Evolutionary conservation across 2,888 invertebrate species (phyloP).

Genomic region (Amphipoea lucens): DNA sequence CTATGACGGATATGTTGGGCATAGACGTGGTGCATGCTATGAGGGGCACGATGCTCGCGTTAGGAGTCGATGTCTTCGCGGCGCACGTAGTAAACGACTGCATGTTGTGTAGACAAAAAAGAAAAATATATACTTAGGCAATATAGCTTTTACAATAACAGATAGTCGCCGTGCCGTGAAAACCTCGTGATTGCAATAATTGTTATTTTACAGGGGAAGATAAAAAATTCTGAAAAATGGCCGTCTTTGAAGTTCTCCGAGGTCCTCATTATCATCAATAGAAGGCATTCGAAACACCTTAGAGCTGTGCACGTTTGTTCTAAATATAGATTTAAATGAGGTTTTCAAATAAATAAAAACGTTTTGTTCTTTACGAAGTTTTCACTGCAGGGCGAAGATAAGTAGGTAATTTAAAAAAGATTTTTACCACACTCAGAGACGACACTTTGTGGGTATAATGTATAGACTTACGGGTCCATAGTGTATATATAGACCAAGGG

Average conservation of each 20-base stretch:
- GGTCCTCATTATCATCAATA: not conserved
- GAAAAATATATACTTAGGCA: not conserved
- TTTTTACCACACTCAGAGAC: not conserved
- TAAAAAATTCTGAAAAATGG: not conserved
- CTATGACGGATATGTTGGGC: conserved; percentile 72
- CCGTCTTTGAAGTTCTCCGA: not conserved
- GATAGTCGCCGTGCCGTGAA: not conserved
- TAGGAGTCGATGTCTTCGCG: conserved; percentile 69
- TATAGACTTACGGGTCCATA: too few species aligned
- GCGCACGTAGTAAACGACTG: conserved; percentile 26
- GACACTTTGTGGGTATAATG: not conserved
- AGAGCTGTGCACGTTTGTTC: not conserved
- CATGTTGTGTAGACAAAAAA: not conserved
- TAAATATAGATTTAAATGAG: too few species aligned
- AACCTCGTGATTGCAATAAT: not conserved
- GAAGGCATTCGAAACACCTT: not conserved
- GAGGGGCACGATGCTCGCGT: conserved; percentile 50
- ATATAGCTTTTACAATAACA: not conserved
- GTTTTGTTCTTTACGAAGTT: not conserved
- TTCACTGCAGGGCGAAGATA: not conserved
- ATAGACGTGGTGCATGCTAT: conserved; percentile 31
- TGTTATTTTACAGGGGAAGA: not conserved
- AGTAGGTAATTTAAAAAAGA: not conserved
- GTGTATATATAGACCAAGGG: too few species aligned
- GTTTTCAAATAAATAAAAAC: too few species aligned